Evolutionary conservation across 2,797 vertebrate genomes (phyloP).

Genomic region (Phalloptychus januarius): DNA sequence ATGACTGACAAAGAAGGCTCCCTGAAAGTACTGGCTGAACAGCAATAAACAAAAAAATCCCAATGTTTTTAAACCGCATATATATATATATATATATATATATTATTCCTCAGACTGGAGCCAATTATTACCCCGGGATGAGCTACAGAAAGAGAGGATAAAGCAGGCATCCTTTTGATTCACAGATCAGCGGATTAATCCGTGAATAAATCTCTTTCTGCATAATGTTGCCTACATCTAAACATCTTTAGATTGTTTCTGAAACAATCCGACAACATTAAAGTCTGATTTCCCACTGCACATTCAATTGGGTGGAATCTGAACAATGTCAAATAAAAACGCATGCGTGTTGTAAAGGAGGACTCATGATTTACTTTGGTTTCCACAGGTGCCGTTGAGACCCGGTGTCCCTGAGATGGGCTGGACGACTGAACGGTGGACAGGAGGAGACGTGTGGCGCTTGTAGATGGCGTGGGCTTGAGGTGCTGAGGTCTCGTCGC

Average conservation of each 20-base stretch:
- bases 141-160: background rate
- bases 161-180: background rate
- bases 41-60: background rate
- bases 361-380: conserved; percentile 77
- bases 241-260: background rate
- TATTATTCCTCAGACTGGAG: conserved; percentile 13
- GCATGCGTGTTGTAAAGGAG: background rate
- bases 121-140: conserved; percentile 2
- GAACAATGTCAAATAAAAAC: background rate
- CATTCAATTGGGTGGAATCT: background rate
- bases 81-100: too few species aligned
- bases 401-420: conserved; percentile 54
- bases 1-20: background rate
- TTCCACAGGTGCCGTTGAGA: conserved; percentile 78
- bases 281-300: background rate
- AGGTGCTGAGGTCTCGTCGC: conserved; percentile 45
- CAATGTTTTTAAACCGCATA: background rate
- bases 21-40: background rate
- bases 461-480: conserved; percentile 92
- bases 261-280: background rate
- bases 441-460: conserved; percentile 70
- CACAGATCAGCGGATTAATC: background rate
- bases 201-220: background rate
- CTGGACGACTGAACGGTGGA: conserved; percentile 41
- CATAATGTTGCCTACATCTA: background rate